These are phyloP conservation scores for Lagria hirta DNA, from an alignment of 2,888 invertebrate species.

Conservation along the genomic window DNA sequence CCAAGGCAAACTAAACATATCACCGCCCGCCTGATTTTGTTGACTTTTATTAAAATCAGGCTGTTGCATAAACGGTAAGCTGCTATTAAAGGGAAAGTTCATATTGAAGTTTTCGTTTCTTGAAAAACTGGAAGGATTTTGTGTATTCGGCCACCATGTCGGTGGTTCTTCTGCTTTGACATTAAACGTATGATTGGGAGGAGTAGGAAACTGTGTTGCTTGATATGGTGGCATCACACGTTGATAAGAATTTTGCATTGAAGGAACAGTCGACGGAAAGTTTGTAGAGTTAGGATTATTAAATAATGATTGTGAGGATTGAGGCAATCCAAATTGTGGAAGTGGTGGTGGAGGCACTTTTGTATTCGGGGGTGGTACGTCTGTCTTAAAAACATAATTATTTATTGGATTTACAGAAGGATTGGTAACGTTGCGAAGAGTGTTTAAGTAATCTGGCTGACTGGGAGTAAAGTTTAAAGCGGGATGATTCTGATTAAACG, in stretches of 20 bases:
- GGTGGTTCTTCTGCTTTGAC: conserved; percentile 8
- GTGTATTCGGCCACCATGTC: conserved; percentile 18
- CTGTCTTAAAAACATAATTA: conserved; percentile 32
- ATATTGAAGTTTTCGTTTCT: conserved; percentile 12
- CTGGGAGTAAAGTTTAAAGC: conserved; percentile 32
- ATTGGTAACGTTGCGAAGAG: conserved; percentile 40
- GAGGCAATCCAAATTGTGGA: conserved; percentile 4
- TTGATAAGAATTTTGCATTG: background rate
- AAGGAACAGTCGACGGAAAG: background rate
- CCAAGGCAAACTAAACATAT: conserved; percentile 43
- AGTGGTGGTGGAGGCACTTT: conserved; percentile 12
- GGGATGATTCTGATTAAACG: conserved; percentile 40
- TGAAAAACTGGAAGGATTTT: conserved; percentile 5
- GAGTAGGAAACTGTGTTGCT: background rate
- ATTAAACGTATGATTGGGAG: conserved; percentile 6
- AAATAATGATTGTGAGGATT: conserved; percentile 10
- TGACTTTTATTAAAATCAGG: conserved; percentile 16
- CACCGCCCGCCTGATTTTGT: conserved; percentile 30
- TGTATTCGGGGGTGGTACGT: conserved; percentile 14
- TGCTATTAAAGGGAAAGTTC: conserved; percentile 11
- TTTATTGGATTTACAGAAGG: conserved; percentile 24
- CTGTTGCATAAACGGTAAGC: conserved; percentile 8
- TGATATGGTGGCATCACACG: conserved; percentile 2
- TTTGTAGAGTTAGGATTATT: conserved; percentile 7
- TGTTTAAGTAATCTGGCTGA: conserved; percentile 40